These are phyloP conservation scores for Olivierus martensii DNA, from an alignment of 1,140 invertebrate genomes.

Conservation along the genomic window DNA sequence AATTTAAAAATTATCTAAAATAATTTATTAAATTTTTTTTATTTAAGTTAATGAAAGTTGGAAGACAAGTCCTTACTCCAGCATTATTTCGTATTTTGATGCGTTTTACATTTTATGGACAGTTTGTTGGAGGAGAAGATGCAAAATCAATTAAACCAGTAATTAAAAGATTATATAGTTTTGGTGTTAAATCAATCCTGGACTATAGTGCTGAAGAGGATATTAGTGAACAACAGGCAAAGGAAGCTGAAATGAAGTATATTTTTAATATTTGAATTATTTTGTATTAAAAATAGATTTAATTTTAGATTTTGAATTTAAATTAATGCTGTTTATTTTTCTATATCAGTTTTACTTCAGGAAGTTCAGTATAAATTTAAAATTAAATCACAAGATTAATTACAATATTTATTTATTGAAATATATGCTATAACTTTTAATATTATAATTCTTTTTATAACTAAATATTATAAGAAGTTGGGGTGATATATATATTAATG, in stretches of 20 bases:
- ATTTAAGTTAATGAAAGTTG: conserved; percentile 73
- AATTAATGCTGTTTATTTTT: no score
- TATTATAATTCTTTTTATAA: no score
- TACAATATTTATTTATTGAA: no score
- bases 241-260: conserved; percentile 82
- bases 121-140: conserved; percentile 95
- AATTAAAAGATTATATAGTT: conserved; percentile 55
- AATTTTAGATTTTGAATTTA: no score
- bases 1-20: no score
- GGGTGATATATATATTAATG: no score
- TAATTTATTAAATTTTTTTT: no score
- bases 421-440: no score
- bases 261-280: conserved; percentile 28
- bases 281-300: neutral
- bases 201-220: conserved; percentile 99
- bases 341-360: no score
- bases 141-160: conserved; percentile 71
- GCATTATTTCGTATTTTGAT: conserved; percentile 69
- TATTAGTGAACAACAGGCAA: conserved; percentile 71
- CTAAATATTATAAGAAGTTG: no score
- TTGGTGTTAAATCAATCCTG: conserved; percentile 96
- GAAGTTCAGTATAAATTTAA: no score
- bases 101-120: conserved; percentile 93
- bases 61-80: conserved; percentile 65
- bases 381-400: no score